Base-by-base conservation (phyloP, 2,797 vertebrate species). In the Phoebastria nigripes region DNA sequence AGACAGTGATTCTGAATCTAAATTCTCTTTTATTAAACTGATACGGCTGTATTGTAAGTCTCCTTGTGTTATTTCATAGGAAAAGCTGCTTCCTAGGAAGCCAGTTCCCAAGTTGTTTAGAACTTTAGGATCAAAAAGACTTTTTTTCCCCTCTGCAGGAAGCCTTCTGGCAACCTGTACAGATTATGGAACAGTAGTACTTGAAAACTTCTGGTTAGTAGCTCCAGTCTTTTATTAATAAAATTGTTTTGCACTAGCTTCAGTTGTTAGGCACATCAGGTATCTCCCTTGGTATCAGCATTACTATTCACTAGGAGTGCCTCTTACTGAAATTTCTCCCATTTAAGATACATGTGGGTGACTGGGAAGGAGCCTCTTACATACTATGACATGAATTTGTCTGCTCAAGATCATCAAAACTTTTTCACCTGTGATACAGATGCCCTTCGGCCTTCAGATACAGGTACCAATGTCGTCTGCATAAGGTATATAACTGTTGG, bases 381-480 rank as follows among this genome's bases (percentile, higher is more conserved):
- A 0, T 99, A 99, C 95, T 99, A 99, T 67, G 99, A 99, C 93
- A 99, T 99, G 99, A 99, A 99, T 95, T 97, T 99, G 93, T 99
- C 99, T 72, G 99, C 99, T 97, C 99, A 99, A 97, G 99, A 99
- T 96, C 99, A 99, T 91, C 99, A 99, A 82, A 99, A 99, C 28
- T 99, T 99, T 96, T 99, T 99, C 96, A 99, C 99, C 0, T 99
- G 99, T 85, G 99, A 99, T 94, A 99, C 99, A 8, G 99, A 99
- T 17, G 98, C 98, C 93, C 98, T 99, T 67, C 98, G 98, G 87
- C 99, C 99, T 83, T 99, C 99, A 70, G 99, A 99, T 93, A 98
- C 99, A 91, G 99, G 99, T 99, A 97, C 61, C 6, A 2, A 2
- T 37, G 28, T 14, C 1, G 0, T 41, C 2, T 44, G 33, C 9